A percentile compares a stretch with the other conserved stretches of the same genome.
Conservation (phyloP, 2,888 invertebrate genomes). For the Pelosia muscerda region DNA sequence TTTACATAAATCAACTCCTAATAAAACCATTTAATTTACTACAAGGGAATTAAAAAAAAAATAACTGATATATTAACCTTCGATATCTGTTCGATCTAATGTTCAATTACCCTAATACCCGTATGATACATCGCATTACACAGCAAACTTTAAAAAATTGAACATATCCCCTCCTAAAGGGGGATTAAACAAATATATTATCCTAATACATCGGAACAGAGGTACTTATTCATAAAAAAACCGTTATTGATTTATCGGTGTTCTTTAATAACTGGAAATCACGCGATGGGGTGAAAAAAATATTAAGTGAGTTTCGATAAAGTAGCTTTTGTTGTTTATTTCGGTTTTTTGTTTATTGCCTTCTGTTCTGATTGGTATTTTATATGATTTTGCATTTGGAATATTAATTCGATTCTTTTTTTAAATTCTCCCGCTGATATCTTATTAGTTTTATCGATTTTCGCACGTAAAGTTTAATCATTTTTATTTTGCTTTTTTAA, state of each 20-base stretch:
- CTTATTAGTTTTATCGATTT: slow-evolving; percentile 20
- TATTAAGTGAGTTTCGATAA: slow-evolving; percentile 49
- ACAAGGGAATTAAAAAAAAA: slow-evolving; percentile 1
- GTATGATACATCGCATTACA: slow-evolving; percentile 66
- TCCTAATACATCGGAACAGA: slow-evolving; percentile 58
- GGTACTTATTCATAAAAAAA: slow-evolving; percentile 67
- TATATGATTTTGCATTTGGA: slow-evolving; percentile 16
- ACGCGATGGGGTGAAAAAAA: slow-evolving; percentile 66
- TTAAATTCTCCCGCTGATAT: slow-evolving; percentile 16
- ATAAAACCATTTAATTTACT: neutral
- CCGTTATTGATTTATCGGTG: slow-evolving; percentile 69
- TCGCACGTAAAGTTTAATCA: slow-evolving; percentile 4
- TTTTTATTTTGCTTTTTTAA: neutral
- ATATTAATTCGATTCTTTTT: neutral
- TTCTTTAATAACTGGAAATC: slow-evolving; percentile 63
- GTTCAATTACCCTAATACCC: slow-evolving; percentile 38
- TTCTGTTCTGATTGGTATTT: slow-evolving; percentile 36
- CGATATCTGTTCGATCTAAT: slow-evolving; percentile 7
- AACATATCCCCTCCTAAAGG: slow-evolving; percentile 54
- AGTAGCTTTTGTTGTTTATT: slow-evolving; percentile 38
- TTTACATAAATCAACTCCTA: neutral
- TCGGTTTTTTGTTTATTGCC: slow-evolving; percentile 34
- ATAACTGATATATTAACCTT: neutral
- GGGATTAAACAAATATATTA: slow-evolving; percentile 79
- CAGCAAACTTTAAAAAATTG: slow-evolving; percentile 42